phyloP scores from a whole-genome alignment of 2,113 vertebrate species.

The Chaetorhynchus papuensis region DNA sequence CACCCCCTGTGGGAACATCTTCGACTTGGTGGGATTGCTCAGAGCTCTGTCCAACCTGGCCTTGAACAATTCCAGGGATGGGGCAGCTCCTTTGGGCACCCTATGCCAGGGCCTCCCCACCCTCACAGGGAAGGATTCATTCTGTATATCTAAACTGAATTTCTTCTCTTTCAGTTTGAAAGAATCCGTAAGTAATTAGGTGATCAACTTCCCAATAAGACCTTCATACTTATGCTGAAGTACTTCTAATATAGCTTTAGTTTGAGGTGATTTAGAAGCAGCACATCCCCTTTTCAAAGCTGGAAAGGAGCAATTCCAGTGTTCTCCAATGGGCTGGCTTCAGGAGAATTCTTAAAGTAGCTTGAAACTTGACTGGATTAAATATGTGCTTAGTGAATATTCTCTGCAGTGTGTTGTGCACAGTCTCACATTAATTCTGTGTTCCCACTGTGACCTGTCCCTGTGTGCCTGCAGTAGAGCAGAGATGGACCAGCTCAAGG shows the following conservation, averaged over 20 bases:
- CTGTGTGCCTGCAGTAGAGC: neutral
- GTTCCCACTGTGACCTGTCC: neutral
- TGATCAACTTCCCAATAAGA: neutral
- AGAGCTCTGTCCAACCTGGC: neutral
- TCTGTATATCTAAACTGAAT: neutral
- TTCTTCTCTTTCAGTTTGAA: neutral
- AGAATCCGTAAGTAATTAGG: neutral
- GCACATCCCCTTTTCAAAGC: neutral
- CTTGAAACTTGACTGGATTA: neutral
- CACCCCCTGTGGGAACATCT: too few relatives aligned
- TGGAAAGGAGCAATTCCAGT: neutral
- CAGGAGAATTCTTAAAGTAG: neutral
- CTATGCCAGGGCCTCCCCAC: neutral
- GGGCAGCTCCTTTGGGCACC: neutral
- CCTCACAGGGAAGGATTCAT: neutral
- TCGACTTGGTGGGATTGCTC: neutral
- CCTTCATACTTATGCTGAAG: neutral
- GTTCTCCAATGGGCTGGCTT: neutral
- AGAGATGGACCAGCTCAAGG: neutral
- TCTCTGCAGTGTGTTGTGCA: neutral
- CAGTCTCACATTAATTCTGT: accelerated
- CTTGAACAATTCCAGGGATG: neutral
- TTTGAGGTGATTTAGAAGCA: neutral
- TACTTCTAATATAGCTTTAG: neutral
- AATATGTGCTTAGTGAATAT: neutral